phyloP scores from a whole-genome alignment of 2,797 vertebrate species.

The Ptychobarbus kaznakovi region DNA sequence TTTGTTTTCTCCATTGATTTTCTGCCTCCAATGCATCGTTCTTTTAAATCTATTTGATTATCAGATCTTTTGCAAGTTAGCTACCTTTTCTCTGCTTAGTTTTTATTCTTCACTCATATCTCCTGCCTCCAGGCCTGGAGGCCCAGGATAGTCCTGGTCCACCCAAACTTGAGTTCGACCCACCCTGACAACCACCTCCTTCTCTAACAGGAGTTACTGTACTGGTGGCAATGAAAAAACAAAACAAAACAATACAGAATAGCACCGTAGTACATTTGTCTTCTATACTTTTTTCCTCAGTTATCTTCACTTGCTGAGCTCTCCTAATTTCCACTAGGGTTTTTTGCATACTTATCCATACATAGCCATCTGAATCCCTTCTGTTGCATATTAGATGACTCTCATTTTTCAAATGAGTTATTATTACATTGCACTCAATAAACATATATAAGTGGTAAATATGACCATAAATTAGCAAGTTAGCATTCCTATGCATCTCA shows the following conservation, averaged over 20 bases:
- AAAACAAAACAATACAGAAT: neutral
- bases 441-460: neutral
- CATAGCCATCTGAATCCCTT: neutral
- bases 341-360: neutral
- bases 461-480: neutral
- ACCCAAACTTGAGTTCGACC: neutral
- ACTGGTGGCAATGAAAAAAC: neutral
- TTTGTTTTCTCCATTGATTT: slow-evolving; percentile 5
- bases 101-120: neutral
- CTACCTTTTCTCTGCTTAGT: neutral
- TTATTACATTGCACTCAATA: neutral
- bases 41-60: neutral
- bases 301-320: neutral
- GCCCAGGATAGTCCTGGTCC: neutral
- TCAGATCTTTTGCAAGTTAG: neutral
- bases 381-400: neutral
- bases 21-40: neutral
- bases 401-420: neutral
- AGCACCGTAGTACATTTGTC: neutral
- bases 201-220: neutral
- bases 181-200: neutral
- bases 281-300: neutral
- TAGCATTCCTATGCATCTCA: neutral
- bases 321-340: neutral
- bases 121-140: neutral